Base-by-base conservation (phyloP, 2,113 vertebrate genomes). In the Thinocorus orbignyianus region DNA sequence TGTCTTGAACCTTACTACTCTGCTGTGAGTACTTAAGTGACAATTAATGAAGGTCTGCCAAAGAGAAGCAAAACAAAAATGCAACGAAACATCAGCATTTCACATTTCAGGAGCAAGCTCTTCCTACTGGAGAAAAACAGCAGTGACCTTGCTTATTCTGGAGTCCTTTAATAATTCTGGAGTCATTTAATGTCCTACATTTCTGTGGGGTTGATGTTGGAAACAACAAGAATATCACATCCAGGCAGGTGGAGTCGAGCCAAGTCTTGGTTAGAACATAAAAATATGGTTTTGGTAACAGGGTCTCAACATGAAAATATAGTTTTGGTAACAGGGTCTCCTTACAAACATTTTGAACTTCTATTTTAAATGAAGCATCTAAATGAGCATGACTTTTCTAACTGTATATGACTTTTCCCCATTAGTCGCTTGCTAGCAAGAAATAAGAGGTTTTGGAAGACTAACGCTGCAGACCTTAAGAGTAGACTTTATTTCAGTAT, bases 281-380 rank as follows among this genome's bases (percentile, higher is more conserved):
- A 39, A 91, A 81, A 46, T 4, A 4, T 1, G 3, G 11, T 31
- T 82, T 71, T 42, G 52, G 14, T 54, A 46, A 49, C 33, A 26
- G 1, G 1, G 7, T 37, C 14, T 22, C 51, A 71, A 41, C 7
- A 42, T 3, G 8, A 39, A 91, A 81, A 46, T 4, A 4, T 1
- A 2, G 11, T 31, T 82, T 71, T 42, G 52, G 14, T 54, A 46
- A 49, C 33, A 26, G 1, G 1, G 7, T 37, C 14, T 22, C 51
- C 49, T 68, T 18, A 64, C 15, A 79, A 64, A 81, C 0, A 1
- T 37, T 58, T 74, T 54, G 13, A 66, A 58, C 15, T 66, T 65
- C 19, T 42, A 2, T 8, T 2, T 7, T 35, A 30, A 54, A 30
- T 30, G 52, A 54, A 54, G 52, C 62, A 51, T 79, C 22, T 55